Conservation (phyloP, 2,113 vertebrate species). For the Phrynosoma blainvillii region DNA sequence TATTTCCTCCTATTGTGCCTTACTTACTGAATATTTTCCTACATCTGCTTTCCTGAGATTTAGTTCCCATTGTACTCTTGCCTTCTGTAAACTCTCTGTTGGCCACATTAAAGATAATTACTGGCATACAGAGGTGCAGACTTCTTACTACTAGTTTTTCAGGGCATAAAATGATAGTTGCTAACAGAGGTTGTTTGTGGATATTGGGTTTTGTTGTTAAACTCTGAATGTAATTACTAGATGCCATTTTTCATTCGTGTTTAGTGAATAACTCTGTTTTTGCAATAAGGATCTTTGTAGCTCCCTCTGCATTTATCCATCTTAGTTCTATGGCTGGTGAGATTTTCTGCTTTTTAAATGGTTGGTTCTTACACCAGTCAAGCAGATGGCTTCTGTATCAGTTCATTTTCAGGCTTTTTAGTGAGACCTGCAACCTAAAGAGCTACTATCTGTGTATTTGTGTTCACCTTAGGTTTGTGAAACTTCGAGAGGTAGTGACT, state of each 20-base stretch:
- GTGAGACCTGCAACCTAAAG: background rate
- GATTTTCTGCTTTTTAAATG: background rate
- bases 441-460: background rate
- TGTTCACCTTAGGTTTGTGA: background rate
- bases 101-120: conserved; percentile 32
- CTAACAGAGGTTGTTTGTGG: conserved; percentile 21
- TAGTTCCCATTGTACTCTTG: conserved; percentile 43
- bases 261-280: conserved; percentile 22
- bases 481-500: no score
- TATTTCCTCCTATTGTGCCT: conserved; percentile 41
- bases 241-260: conserved; percentile 18
- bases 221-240: conserved; percentile 31
- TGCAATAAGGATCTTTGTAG: background rate
- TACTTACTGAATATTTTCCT: conserved; percentile 49
- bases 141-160: conserved; percentile 35
- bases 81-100: conserved; percentile 34
- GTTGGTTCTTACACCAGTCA: background rate
- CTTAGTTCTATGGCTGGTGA: background rate
- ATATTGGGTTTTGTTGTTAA: conserved; percentile 25
- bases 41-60: conserved; percentile 57
- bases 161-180: background rate
- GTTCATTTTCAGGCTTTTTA: background rate
- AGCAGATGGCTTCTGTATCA: background rate
- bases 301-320: background rate
- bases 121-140: conserved; percentile 34